Evolutionary conservation across 1,140 invertebrate species (phyloP), one percentile per base, ranked within the genome.

Genomic region (Melitaea cinxia): DNA sequence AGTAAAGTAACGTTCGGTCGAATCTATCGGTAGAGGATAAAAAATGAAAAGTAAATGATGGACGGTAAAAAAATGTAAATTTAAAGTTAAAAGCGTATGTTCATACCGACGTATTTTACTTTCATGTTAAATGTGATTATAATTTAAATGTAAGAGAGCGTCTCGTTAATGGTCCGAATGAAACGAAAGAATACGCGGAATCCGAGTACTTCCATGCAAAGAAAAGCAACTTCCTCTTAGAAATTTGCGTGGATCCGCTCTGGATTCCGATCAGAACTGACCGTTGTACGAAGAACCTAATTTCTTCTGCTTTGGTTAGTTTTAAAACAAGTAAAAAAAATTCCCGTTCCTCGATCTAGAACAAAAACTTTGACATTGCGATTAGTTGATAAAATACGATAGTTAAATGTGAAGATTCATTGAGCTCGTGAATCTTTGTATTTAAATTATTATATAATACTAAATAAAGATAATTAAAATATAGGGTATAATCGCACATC

Each of bases 191-290:
- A 60, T 66, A 59, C 39, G 45, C 70, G 68, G 88, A 91, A 91
- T 78, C 88, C 88, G 71, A 78, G 69, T 77, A 72, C 62, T 77
- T 80, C 73, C 84, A 87, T 82, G 83, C 85, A 83, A 82, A 82
- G 53, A 45, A 80, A 81, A 80, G 88, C 88, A 91, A 91, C 88
- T 91, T 91, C 88, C 88, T 89, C 80, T 83, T 84, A 79, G 80
- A 85, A 69, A 77, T 78, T 88, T 88, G 88, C 85, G 82, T 91
- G 83, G 80, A 82, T 73, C 77, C 78, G 73, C 70, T 74, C 68
- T 81, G 88, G 88, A 90, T 90, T 90, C 85, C 78, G 54, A 65
- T 68, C 28, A 50, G 35, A 73, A 68, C 58, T 58, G 67, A 71
- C 42, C 61, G 39, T 72, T 73, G 64, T 70, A 50, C 50, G 53